Base-by-base conservation (phyloP, 1,140 invertebrate species). In the Drosophila aff. region DNA sequence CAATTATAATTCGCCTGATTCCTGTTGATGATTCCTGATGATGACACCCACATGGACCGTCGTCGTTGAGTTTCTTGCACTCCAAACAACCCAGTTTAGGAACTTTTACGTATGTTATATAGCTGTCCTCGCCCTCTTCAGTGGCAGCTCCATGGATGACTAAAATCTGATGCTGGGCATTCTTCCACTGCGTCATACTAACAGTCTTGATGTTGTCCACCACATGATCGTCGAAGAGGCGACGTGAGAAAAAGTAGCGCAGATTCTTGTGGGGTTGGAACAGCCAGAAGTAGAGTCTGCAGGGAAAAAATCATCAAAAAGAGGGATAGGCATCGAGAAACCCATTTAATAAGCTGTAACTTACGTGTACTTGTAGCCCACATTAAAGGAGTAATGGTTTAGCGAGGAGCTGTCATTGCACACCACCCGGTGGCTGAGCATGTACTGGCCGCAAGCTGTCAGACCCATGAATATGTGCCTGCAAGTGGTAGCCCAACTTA, bases 401-500 rank as follows among this genome's bases (percentile, higher is more conserved):
- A 81, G 69, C 2, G 76, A 55, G 21, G 79, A 77, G 46, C 77
- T 91, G 21, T 92, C 95, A 92, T 96, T 95, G 71, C 93, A 92
- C 40, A 92, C 94, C 73, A 95, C 95, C 9, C 96, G 96, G 92
- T 98, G 98, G 60, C 97, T 98, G 59, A 99, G 93, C 63, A 99
- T 94, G 94, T 97, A 98, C 93, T 98, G 96, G 10, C 98, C 98
- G 94, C 97, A 98, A 83, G 97, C 96, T 28, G 97, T 98, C 80
- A 98, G 96, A 10, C 98, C 98, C 95, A 99, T 97, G 92, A 98
- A 97, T 43, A 98, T 95, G 93, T 99, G 97, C 69, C 94, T 94
- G 38, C 1, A 71, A 76, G 74, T 6, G 84, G 93, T 92, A 21
- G 4, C 7, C 11, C 26, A 21, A 23, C 6, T 16, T 36, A 46